Base-by-base conservation (phyloP, 1,140 invertebrate species). In the Euura saliciscinereae region DNA sequence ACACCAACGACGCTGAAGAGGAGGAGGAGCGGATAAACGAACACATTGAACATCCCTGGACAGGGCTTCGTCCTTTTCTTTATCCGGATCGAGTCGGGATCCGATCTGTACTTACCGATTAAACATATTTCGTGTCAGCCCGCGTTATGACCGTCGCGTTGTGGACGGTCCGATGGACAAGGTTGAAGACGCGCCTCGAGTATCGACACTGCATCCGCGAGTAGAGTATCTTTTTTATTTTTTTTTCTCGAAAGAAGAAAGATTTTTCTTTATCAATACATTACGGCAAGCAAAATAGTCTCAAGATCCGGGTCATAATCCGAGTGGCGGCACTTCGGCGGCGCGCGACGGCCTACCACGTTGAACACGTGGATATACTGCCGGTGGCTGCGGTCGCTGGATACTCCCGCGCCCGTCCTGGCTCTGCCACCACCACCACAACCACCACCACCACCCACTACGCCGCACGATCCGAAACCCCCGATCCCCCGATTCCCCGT, bases 251-350 rank as follows among this genome's bases (percentile, higher is more conserved):
- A 28, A 28, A 28, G 28, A 28, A 28, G 28, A 28, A 28, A 28
- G 28, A 28, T 28, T 28, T 28, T 28, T 28, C 28, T 28, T 28
- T 28, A 28, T 28, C 28, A 28, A 28, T 28, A 28, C 28, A 28
- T 28, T 28, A 28, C 28, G 28, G 28, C 28, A 28, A 28, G 28
- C 28, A 28, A 28, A 87, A 84, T 84, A 83, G 86, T 88, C 85
- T 87, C 51, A 87, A 88, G 85, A 88, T 88, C 86, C 86, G 86
- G 86, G 86, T 88, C 86, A 88, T 88, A 88, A 88, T 85, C 85
- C 85, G 86, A 59, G 51, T 59, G 51, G 51, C 51, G 51, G 51
- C 51, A 59, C 51, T 59, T 59, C 51, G 51, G 51, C 51, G 51
- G 51, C 51, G 51, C 51, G 6, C 51, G 51, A 59, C 51, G 51